Percentiles rank a stretch among this genome's conserved stretches.
Evolutionary conservation across 2,797 vertebrate genomes (phyloP).

Genomic region (Arnoldichthys spilopterus): DNA sequence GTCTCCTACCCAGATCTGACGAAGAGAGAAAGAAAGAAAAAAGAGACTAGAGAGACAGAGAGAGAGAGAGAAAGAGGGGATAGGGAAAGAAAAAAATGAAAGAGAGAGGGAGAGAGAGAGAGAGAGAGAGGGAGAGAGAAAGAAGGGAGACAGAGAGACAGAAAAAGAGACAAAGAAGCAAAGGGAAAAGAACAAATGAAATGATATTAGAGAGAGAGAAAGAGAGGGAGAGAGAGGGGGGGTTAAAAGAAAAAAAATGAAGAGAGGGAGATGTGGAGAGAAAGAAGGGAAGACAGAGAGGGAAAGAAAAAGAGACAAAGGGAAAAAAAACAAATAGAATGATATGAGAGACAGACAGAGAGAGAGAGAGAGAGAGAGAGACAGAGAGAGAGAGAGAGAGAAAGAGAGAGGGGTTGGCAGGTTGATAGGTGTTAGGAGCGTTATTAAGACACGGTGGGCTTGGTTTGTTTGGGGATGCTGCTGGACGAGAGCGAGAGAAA

Average conservation of each 20-base stretch:
- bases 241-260: too few species aligned
- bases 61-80: neutral
- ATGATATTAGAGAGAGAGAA: neutral
- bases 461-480: constrained; percentile 24
- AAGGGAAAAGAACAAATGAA: neutral
- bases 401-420: constrained; percentile 38
- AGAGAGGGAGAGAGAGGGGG: constrained; percentile 54
- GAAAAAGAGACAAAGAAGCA: neutral
- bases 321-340: neutral
- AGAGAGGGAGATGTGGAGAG: neutral
- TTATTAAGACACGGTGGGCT: constrained; percentile 50
- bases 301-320: neutral
- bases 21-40: neutral
- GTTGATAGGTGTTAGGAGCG: constrained; percentile 54
- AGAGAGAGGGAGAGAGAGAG: neutral
- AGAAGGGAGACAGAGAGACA: neutral
- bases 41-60: neutral
- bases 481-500: too few species aligned
- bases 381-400: neutral
- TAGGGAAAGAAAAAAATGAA: too few species aligned
- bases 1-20: neutral
- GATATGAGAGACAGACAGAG: neutral
- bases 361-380: constrained; percentile 50
- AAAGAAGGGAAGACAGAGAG: constrained; percentile 28
- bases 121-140: neutral